These are phyloP conservation scores for Tokudaia tokunoshimensis DNA, from an alignment of 2,797 vertebrate genomes.

Conservation along the genomic window DNA sequence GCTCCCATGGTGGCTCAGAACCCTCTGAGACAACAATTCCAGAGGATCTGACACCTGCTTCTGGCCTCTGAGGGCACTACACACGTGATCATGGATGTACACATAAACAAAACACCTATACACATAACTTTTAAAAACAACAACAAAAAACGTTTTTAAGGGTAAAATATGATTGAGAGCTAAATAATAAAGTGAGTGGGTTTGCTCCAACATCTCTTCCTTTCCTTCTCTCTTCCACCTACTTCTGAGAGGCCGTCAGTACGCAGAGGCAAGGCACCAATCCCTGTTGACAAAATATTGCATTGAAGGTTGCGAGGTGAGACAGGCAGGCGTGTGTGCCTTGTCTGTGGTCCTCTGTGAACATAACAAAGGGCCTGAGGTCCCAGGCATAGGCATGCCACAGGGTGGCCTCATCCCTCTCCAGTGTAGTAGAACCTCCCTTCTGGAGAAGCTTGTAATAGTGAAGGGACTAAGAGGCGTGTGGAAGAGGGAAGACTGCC, in stretches of 20 bases:
- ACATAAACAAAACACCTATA: not conserved
- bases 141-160: not conserved
- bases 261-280: not conserved
- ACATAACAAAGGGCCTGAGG: not conserved
- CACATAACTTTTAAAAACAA: not conserved
- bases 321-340: fast-evolving
- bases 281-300: not conserved
- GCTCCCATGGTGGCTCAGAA: not conserved
- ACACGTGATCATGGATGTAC: not conserved
- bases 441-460: not conserved
- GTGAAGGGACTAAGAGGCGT: not conserved
- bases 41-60: not conserved
- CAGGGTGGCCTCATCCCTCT: not conserved
- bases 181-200: not conserved
- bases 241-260: not conserved
- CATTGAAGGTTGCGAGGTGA: not conserved
- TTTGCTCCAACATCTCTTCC: not conserved
- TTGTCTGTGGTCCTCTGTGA: not conserved
- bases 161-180: not conserved
- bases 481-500: not conserved
- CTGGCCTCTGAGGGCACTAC: not conserved
- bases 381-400: not conserved
- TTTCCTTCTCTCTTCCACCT: not conserved
- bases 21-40: not conserved
- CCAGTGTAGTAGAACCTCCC: fast-evolving